Evolutionary conservation across 2,888 invertebrate species (phyloP).

Genomic region (Andrena camellia): DNA sequence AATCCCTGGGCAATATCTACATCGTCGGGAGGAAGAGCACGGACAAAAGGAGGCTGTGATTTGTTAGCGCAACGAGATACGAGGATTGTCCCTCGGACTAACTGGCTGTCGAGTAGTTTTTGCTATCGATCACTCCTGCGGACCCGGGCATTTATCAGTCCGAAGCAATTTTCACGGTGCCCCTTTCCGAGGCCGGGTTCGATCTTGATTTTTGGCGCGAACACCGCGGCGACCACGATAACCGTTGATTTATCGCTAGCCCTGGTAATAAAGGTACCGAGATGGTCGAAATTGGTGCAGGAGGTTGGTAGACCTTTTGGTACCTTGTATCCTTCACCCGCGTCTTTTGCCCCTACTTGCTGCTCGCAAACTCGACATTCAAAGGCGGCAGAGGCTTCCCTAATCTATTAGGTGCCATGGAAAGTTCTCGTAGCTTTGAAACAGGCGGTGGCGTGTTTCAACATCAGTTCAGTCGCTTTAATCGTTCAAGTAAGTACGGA

Average conservation of each 20-base stretch:
- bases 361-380: too few relatives aligned
- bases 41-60: slow-evolving; percentile 68
- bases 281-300: slow-evolving; percentile 23
- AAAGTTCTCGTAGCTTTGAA: too few relatives aligned
- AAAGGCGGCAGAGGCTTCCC: too few relatives aligned
- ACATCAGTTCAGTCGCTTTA: too few relatives aligned
- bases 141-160: slow-evolving; percentile 60
- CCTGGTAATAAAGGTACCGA: slow-evolving; percentile 49
- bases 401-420: too few relatives aligned
- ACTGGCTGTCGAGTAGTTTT: slow-evolving; percentile 66
- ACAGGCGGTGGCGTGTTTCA: too few relatives aligned
- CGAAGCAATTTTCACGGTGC: slow-evolving; percentile 51
- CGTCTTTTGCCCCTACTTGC: background rate
- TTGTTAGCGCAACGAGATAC: slow-evolving; percentile 67
- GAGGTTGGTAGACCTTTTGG: background rate
- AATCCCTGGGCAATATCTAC: slow-evolving; percentile 63
- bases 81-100: slow-evolving; percentile 56
- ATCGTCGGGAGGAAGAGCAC: slow-evolving; percentile 44
- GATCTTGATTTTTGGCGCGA: slow-evolving; percentile 59
- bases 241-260: slow-evolving; percentile 52
- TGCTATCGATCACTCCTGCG: slow-evolving; percentile 67
- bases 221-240: slow-evolving; percentile 46
- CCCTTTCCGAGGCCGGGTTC: slow-evolving; percentile 6
- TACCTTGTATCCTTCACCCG: background rate
- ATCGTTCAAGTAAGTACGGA: too few relatives aligned